Evolutionary conservation across 2,888 invertebrate species (phyloP).

Genomic region (Baronia brevicornis): DNA sequence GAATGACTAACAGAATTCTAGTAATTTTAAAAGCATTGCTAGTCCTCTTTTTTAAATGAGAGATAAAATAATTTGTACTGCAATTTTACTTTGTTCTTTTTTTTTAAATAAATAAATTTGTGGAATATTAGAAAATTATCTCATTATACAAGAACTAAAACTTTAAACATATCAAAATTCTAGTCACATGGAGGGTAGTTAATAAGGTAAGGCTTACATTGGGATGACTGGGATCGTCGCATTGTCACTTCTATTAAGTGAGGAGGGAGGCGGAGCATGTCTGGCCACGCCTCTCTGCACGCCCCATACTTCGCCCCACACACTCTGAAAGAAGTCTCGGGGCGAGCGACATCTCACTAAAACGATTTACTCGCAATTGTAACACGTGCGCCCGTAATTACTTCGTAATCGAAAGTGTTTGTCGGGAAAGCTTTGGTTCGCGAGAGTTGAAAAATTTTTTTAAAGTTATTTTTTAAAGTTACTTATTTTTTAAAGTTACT

Average conservation of each 20-base stretch:
- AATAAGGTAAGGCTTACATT: conserved; percentile 59
- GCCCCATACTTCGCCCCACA: conserved; percentile 33
- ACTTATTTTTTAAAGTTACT: too few species aligned
- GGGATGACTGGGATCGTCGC: conserved; percentile 61
- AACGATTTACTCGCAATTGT: conserved; percentile 66
- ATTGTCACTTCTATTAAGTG: conserved; percentile 72
- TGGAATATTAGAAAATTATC: too few species aligned
- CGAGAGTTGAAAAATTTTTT: too few species aligned
- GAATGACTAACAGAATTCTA: conserved; percentile 3
- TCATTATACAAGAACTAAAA: conserved; percentile 10
- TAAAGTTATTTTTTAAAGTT: too few species aligned
- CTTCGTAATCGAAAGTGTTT: too few species aligned
- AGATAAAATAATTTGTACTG: too few species aligned
- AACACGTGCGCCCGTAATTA: conserved; percentile 53
- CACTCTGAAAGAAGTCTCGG: conserved; percentile 22
- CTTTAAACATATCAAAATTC: conserved; percentile 24
- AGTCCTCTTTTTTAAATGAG: too few species aligned
- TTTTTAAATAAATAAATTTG: too few species aligned
- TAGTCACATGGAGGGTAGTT: conserved; percentile 36
- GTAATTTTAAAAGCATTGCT: too few species aligned
- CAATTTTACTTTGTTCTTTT: too few species aligned
- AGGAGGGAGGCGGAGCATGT: conserved; percentile 44
- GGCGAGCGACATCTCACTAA: conserved; percentile 45
- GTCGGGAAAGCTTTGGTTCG: too few species aligned
- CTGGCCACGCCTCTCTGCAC: conserved; percentile 41